These are phyloP conservation scores for Drosophila subsilvestris DNA, from an alignment of 2,888 invertebrate species.

Conservation along the genomic window DNA sequence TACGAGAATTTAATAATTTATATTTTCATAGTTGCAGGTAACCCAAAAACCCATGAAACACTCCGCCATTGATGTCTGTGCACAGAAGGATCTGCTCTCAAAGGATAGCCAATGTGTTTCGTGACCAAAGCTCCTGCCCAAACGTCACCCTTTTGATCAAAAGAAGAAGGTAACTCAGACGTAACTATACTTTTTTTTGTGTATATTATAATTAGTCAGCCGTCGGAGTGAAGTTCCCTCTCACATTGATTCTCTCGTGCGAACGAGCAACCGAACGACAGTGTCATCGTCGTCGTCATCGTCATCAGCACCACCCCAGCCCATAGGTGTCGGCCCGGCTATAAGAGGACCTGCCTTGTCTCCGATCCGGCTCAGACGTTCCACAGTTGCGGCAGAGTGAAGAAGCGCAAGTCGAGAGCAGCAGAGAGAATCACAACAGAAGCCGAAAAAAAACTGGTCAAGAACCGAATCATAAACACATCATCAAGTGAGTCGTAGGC, in stretches of 20 bases:
- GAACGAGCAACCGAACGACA: slow-evolving; percentile 9
- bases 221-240: slow-evolving; percentile 23
- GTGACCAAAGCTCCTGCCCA: slow-evolving; percentile 15
- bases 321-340: slow-evolving; percentile 58
- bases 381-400: slow-evolving; percentile 62
- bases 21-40: no score
- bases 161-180: slow-evolving; percentile 9
- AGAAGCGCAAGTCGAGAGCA: slow-evolving; percentile 46
- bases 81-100: no score
- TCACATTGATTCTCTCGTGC: slow-evolving; percentile 36
- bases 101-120: neutral
- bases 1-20: no score
- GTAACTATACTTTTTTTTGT: slow-evolving; percentile 28
- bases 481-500: slow-evolving; percentile 37
- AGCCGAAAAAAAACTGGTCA: slow-evolving; percentile 30
- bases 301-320: slow-evolving; percentile 35
- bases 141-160: slow-evolving; percentile 1
- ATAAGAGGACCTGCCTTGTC: slow-evolving; percentile 76
- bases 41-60: neutral
- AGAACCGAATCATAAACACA: slow-evolving; percentile 39
- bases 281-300: slow-evolving; percentile 21
- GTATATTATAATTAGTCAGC: slow-evolving; percentile 46
- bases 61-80: neutral
- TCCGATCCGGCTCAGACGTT: slow-evolving; percentile 69
- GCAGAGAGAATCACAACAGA: slow-evolving; percentile 5